Base-by-base conservation (phyloP, 2,797 vertebrate genomes). In the Arremon brunneinucha region DNA sequence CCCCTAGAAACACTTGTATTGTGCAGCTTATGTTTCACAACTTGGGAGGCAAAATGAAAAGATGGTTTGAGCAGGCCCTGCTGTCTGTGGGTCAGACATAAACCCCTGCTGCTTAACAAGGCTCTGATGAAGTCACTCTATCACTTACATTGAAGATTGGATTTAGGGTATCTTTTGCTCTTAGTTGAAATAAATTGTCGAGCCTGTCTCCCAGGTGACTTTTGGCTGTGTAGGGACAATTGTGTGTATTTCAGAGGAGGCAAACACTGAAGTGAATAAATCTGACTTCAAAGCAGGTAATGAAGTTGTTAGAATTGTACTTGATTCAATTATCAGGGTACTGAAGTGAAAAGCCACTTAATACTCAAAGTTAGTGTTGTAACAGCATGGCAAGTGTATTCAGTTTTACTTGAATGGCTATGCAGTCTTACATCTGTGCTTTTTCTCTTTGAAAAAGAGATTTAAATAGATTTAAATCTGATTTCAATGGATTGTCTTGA, bases 41-140 rank as follows among this genome's bases (percentile, higher is more conserved):
- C 23, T 53, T 4, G 5, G 15, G 11, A 18, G 9, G 3, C 14
- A 7, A 19, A 23, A 62, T 0, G 3, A n/a, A 46, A 53, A 70
- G 2, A 4, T 30, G 2, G 1, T 57, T 22, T 43, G 37, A 62
- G 21, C 22, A 69, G 49, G 6, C 14, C 3, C 7, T 65, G 8
- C 32, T 69, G 15, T 56, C 22, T 74, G 9, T 37, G 21, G 8
- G 22, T 46, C n/a, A 35, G n/a, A 34, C 30, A 59, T 67, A 65
- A 89, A n/a, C 21, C 2, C 5, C 27, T 80, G 23, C 11, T 90
- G 24, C 23, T 82, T 78, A 35, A 28, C 7, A 8, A 69, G 44
- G 11, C 41, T 50, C 52, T 64, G 22, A n/a, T 47, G 12, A 63
- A 67, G 46, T 71, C 5, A 9, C 67, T 79, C 19, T 27, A 37